Evolutionary conservation across 2,113 vertebrate genomes (phyloP), one percentile per base, ranked within the genome.

Genomic region (Etheostoma cragini): DNA sequence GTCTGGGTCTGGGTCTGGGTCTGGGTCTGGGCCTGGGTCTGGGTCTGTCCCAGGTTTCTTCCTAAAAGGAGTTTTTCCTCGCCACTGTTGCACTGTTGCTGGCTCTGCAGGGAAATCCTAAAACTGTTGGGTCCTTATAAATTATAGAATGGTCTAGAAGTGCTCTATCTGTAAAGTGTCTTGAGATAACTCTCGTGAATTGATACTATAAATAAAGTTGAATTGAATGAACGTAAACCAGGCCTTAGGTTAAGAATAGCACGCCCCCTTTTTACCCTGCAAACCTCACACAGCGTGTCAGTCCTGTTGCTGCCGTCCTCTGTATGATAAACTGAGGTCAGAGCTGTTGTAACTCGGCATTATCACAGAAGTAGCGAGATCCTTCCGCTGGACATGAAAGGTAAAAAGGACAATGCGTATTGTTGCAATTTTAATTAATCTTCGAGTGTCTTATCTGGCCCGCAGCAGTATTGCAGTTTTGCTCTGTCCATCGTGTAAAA

Each of bases 381-480:
- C n/a, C 33, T 33, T 15, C 21, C 42, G 17, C 50, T 15, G 38
- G 14, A 52, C 33, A 38, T 21, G 49, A 71, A 76, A 50, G 56
- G 56, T 69, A 38, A 72, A 46, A 50, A 16, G 70, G n/a, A 80
- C 61, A 33, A 30, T 56, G 67, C 19, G 7, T 22, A 2, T 62
- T 33, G 62, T 35, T 46, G 21, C 2, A 46, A 22, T 6, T 42
- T 6, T 21, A 1, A 5, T 67, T 54, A 4, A 56, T 72, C 35
- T 33, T 15, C 6, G 0, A 1, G 1, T 16, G 24, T 68, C 73
- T 79, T 81, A 84, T 87, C 88, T 45, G 61, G 0, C 16, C 35
- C 13, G 57, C 52, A 8, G 72, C 80, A 53, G 8, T 0, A 17
- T 26, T 11, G 19, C 22, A 42, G 33, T 57, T 57, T 7, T 19